Evolutionary conservation across 2,113 vertebrate species (phyloP).

Genomic region (Nothoprocta perdicaria): DNA sequence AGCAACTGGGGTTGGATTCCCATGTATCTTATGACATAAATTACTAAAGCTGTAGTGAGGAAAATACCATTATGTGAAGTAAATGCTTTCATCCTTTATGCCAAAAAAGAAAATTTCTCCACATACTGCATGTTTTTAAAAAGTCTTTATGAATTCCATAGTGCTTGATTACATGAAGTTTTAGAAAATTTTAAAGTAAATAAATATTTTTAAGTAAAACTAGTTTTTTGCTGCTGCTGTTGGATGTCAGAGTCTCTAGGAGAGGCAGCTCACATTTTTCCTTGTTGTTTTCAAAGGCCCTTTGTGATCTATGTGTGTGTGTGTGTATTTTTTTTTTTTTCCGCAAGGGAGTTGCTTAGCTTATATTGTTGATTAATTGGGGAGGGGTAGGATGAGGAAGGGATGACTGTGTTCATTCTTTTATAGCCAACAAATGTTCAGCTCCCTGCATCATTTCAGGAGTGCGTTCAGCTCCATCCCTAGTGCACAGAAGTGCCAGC

Average conservation of each 20-base stretch:
- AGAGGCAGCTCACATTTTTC: neutral
- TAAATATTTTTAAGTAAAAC: neutral
- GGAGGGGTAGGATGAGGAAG: constrained; percentile 9
- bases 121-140: neutral
- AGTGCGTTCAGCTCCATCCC: neutral
- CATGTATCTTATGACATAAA: neutral
- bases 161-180: neutral
- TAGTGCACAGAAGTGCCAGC: constrained; percentile 60
- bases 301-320: neutral
- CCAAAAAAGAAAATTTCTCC: neutral
- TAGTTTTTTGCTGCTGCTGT: neutral
- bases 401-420: constrained; percentile 6
- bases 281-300: neutral
- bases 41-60: neutral
- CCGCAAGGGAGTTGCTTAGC: constrained; percentile 35
- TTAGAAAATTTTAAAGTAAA: neutral
- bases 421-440: constrained; percentile 38
- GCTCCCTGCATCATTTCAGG: constrained; percentile 28
- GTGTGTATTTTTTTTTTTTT: neutral
- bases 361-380: constrained; percentile 56
- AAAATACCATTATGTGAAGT: neutral
- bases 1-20: neutral
- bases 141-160: neutral
- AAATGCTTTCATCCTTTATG: neutral
- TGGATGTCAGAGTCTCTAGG: neutral